These are phyloP conservation scores for Caenorhabditis afra DNA, from an alignment of 2,888 invertebrate species.

Conservation along the genomic window DNA sequence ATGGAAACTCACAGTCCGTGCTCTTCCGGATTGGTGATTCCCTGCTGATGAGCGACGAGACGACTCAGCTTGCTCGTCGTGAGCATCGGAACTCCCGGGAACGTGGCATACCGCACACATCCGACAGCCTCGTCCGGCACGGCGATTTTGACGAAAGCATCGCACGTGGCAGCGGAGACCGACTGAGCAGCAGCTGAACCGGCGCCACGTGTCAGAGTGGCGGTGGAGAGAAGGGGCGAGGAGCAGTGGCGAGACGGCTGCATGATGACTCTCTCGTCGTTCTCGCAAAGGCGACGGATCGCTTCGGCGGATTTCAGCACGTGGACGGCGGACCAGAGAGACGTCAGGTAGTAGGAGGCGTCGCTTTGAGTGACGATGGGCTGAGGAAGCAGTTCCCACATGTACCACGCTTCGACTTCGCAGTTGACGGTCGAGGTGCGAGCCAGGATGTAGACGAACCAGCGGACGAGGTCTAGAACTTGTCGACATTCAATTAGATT, in stretches of 20 bases:
- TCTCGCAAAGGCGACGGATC: constrained; percentile 65
- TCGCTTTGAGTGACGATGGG: constrained; percentile 87
- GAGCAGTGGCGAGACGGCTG: constrained; percentile 30
- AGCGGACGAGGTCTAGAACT: constrained; percentile 91
- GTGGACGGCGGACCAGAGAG: constrained; percentile 93
- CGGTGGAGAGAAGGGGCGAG: constrained; percentile 58
- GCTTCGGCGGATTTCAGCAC: constrained; percentile 87
- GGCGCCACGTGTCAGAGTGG: constrained; percentile 49
- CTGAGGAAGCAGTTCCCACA: constrained; percentile 93
- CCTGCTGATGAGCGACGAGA: constrained; percentile 91
- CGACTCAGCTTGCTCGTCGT: constrained; percentile 93
- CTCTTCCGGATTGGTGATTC: constrained; percentile 96
- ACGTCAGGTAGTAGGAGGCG: constrained; percentile 94
- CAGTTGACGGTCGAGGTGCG: constrained; percentile 92
- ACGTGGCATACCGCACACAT: constrained; percentile 87
- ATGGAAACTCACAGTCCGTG: constrained; percentile 87
- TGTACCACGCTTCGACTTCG: constrained; percentile 95
- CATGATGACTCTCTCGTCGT: constrained; percentile 34
- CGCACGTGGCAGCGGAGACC: constrained; percentile 41
- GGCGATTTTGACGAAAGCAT: constrained; percentile 86
- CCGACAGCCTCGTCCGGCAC: constrained; percentile 95
- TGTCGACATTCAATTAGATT: background rate
- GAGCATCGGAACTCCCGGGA: constrained; percentile 94
- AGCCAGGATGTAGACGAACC: constrained; percentile 92
- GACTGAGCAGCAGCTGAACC: background rate